phyloP scores from a whole-genome alignment of 1,140 invertebrate genomes.

The Drosophila cardini region DNA sequence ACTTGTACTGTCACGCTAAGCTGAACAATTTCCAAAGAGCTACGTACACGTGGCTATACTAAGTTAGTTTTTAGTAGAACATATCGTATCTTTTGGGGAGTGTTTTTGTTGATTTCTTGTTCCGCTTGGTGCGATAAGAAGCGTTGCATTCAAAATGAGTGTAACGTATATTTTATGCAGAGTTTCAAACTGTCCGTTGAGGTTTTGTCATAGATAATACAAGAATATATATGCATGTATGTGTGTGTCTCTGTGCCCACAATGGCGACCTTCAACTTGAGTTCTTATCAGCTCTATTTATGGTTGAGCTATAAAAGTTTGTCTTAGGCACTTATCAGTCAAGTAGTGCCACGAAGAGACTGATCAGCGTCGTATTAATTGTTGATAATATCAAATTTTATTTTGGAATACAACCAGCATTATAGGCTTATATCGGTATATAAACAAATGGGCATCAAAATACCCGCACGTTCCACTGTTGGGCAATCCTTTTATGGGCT shows the following conservation, averaged over 20 bases:
- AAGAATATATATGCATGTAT: slow-evolving; percentile 45
- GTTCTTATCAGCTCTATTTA: slow-evolving; percentile 36
- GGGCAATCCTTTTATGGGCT: slow-evolving; percentile 58
- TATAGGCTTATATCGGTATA: slow-evolving; percentile 31
- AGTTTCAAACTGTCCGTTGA: slow-evolving; percentile 38
- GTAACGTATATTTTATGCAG: slow-evolving; percentile 82
- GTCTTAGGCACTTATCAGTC: slow-evolving; percentile 44
- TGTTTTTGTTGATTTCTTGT: slow-evolving; percentile 59
- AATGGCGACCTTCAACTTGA: slow-evolving; percentile 69
- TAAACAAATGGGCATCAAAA: slow-evolving; percentile 58
- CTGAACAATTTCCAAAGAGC: slow-evolving; percentile 44
- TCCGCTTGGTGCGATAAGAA: slow-evolving; percentile 66
- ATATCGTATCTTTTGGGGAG: slow-evolving; percentile 46
- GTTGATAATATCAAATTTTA: neutral
- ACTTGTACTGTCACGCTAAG: slow-evolving; percentile 67
- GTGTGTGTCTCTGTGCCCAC: no score
- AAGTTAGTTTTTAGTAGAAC: slow-evolving; percentile 20
- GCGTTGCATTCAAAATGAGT: slow-evolving; percentile 76
- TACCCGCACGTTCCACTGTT: slow-evolving; percentile 71
- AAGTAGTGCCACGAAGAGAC: neutral
- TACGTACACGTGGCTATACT: slow-evolving; percentile 59
- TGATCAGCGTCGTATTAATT: slow-evolving; percentile 23
- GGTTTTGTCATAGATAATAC: slow-evolving; percentile 46
- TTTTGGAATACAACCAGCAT: slow-evolving; percentile 51
- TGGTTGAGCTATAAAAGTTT: slow-evolving; percentile 15